Conservation (phyloP, 2,888 invertebrate species). For the Leptinotarsa rubiginosa region DNA sequence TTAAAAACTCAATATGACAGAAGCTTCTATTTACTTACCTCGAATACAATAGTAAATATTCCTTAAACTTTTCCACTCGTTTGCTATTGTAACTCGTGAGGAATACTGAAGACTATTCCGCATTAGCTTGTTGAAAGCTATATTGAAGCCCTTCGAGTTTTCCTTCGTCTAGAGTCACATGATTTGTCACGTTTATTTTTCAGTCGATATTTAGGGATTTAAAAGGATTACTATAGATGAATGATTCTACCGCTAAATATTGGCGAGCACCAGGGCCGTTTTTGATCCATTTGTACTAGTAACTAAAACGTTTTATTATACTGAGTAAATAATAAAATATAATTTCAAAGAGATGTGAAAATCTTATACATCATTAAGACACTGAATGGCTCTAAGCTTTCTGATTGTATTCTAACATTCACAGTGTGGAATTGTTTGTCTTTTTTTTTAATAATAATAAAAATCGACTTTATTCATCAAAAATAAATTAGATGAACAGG, state of each 20-base stretch:
- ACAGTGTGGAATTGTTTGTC: too few relatives aligned
- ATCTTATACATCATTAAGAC: too few relatives aligned
- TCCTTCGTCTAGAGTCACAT: slow-evolving; percentile 37
- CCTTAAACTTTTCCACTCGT: background rate
- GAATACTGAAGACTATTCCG: slow-evolving; percentile 27
- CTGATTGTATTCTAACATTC: too few relatives aligned
- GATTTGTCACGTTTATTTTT: slow-evolving; percentile 41
- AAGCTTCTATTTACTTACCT: background rate
- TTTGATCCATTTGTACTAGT: background rate
- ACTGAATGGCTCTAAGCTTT: too few relatives aligned
- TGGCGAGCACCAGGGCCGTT: slow-evolving; percentile 5
- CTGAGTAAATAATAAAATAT: too few relatives aligned
- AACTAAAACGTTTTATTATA: background rate
- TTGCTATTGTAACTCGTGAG: background rate
- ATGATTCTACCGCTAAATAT: slow-evolving; percentile 30
- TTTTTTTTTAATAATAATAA: too few relatives aligned
- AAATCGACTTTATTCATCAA: too few relatives aligned
- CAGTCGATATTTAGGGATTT: slow-evolving; percentile 40
- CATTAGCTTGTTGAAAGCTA: slow-evolving; percentile 10
- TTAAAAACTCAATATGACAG: too few relatives aligned
- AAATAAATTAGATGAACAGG: too few relatives aligned
- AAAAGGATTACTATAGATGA: slow-evolving; percentile 35
- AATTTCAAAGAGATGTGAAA: too few relatives aligned
- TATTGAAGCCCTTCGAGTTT: slow-evolving; percentile 37
- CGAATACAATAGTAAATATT: background rate